Conservation (phyloP, 1,140 invertebrate species). For the Cydia amplana region DNA sequence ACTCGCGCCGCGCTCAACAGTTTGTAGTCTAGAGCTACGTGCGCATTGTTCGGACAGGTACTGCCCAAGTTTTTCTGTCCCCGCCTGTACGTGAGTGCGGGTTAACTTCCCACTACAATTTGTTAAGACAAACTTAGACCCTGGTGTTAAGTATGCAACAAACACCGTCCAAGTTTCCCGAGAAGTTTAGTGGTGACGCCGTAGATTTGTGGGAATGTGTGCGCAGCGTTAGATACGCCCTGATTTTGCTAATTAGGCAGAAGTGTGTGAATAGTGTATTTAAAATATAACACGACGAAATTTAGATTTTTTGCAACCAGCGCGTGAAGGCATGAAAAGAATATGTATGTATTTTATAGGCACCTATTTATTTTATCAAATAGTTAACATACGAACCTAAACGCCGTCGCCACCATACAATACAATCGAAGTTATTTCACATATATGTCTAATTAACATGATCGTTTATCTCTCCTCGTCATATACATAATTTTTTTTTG, state of each 20-base stretch:
- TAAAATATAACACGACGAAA: too few species aligned
- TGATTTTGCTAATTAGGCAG: neutral
- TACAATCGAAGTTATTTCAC: too few species aligned
- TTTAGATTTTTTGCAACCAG: too few species aligned
- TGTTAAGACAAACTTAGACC: slow-evolving; percentile 32
- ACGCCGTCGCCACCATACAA: too few species aligned
- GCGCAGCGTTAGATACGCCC: slow-evolving; percentile 8
- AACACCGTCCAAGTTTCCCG: slow-evolving; percentile 12
- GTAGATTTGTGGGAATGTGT: neutral
- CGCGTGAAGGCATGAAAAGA: too few species aligned
- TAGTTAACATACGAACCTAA: too few species aligned
- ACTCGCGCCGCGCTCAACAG: neutral
- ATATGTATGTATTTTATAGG: too few species aligned
- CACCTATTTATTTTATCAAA: too few species aligned
- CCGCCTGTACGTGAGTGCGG: slow-evolving; percentile 28
- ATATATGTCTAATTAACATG: too few species aligned
- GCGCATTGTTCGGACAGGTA: slow-evolving; percentile 30
- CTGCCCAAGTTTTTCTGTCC: slow-evolving; percentile 29
- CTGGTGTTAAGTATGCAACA: slow-evolving; percentile 32
- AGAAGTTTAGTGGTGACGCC: slow-evolving; percentile 20
- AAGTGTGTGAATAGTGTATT: neutral
- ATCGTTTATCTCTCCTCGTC: too few species aligned
- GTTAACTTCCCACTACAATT: slow-evolving; percentile 32
- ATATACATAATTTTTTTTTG: too few species aligned
- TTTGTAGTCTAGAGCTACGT: slow-evolving; percentile 29